Evolutionary conservation across 1,140 invertebrate genomes (phyloP).

Genomic region (Drosophila yakuba): DNA sequence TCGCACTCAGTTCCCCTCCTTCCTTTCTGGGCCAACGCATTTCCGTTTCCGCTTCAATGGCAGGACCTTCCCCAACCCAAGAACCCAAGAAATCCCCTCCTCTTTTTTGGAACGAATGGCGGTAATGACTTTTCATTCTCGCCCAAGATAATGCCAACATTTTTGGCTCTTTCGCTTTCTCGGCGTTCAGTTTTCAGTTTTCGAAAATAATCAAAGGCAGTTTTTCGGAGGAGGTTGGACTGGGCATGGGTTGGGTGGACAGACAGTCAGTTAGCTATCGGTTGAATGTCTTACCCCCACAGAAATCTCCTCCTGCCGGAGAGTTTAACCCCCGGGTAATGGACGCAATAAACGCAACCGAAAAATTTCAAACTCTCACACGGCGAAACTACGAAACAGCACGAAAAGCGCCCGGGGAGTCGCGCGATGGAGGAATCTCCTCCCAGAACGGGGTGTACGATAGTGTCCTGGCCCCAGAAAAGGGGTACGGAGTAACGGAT

Average conservation of each 20-base stretch:
- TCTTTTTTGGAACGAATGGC: constrained; percentile 66
- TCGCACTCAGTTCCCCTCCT: constrained; percentile 14
- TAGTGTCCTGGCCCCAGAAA: constrained; percentile 31
- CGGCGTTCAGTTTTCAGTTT: constrained; percentile 44
- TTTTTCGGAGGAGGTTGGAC: background rate
- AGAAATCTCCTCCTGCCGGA: background rate
- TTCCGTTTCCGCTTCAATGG: constrained; percentile 80
- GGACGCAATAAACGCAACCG: constrained; percentile 81
- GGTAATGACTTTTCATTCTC: constrained; percentile 83
- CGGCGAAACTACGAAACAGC: constrained; percentile 45
- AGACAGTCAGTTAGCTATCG: constrained; percentile 64
- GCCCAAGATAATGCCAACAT: constrained; percentile 76
- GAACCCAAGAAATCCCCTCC: too few species aligned
- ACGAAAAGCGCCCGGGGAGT: constrained; percentile 15
- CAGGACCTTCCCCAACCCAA: constrained; percentile 25
- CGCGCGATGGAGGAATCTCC: constrained; percentile 5
- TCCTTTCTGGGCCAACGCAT: constrained; percentile 60
- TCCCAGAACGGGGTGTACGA: constrained; percentile 25
- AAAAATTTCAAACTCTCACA: constrained; percentile 77
- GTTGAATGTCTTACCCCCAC: constrained; percentile 28
- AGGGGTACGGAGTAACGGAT: constrained; percentile 6
- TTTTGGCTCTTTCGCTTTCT: constrained; percentile 54
- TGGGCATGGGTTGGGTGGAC: constrained; percentile 3
- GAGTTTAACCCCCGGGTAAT: constrained; percentile 52
- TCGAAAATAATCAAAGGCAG: constrained; percentile 65